These are phyloP conservation scores for Coccyzus lansbergi DNA, from an alignment of 2,797 vertebrate genomes.

Conservation along the genomic window DNA sequence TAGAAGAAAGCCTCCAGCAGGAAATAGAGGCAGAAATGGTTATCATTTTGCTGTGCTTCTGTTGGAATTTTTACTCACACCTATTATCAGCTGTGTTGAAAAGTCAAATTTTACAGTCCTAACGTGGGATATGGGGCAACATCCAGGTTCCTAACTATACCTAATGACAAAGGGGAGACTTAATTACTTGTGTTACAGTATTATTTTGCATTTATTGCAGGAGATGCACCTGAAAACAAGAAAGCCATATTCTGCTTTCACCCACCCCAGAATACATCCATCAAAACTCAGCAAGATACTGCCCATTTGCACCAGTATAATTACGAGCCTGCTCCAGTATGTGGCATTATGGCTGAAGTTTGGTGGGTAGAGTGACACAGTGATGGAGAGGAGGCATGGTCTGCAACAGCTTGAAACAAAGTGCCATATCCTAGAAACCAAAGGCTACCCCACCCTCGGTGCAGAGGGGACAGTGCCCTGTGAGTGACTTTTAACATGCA, in stretches of 20 bases:
- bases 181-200: not conserved
- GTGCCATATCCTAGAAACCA: not conserved
- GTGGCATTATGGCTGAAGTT: fast-evolving
- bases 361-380: fast-evolving
- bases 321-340: fast-evolving
- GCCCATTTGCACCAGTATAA: not conserved
- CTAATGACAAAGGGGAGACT: not conserved
- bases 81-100: not conserved
- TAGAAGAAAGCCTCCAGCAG: not conserved
- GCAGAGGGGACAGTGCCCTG: not conserved
- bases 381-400: not conserved
- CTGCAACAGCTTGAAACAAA: not conserved
- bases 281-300: not conserved
- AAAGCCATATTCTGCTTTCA: not conserved
- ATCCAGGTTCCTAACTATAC: not conserved
- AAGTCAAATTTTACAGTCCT: slow-evolving; percentile 12
- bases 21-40: not conserved
- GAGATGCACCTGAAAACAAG: not conserved
- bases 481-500: not conserved
- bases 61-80: not conserved
- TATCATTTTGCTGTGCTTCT: not conserved
- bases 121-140: not conserved
- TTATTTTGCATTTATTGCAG: not conserved
- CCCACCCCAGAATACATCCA: not conserved
- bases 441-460: not conserved